Evolutionary conservation across 2,113 vertebrate genomes (phyloP), one percentile per base, ranked within the genome.

Genomic region (Phaetusa simplex): DNA sequence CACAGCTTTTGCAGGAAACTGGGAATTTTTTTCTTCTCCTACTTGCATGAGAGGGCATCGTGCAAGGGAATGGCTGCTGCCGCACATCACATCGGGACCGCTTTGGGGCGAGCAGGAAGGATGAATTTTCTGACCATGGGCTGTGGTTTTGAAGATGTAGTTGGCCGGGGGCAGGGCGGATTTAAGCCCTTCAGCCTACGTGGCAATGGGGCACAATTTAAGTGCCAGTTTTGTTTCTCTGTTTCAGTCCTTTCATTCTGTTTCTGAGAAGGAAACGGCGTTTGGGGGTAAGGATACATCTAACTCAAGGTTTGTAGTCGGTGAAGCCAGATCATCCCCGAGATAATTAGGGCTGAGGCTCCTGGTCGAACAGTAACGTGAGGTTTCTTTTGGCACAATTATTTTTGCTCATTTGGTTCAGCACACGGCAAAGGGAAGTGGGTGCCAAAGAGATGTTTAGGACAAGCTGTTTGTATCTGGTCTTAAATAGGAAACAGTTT

Each of bases 391-490:
- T 94, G 73, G 85, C 84, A 62, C 32, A 18, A 20, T 45, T 92
- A 50, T 38, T 67, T 85, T 91, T 93, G 40, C 49, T 94, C 27
- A 27, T 94, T 94, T 94, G 61, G 45, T 87, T 92, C 77, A 32
- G 50, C 65, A 52, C 14, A 30, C 45, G 52, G 70, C 70, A 52
- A 91, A 73, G 84, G 66, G 91, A 67, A 82, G 58, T 29, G 23
- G 16, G n/a, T 65, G 62, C 89, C 74, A 86, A 82, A 88, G 91
- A 72, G 17, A 53, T 82, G 58, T 52, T 87, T 90, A 38, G 62
- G 91, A 82, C 55, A 86, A 96, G 74, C 89, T 94, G 78, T 86
- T 97, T 90, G 76, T 86, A 72, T 79, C 66, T 94, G 72, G 61
- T 82, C 79, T 79, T 86, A 88, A 86, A 81, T 45, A 82, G 45